A percentile compares a stretch with the other conserved stretches of the same genome.
Evolutionary conservation across 2,797 vertebrate species (phyloP).

Genomic region (Chaetodon trifasciatus): DNA sequence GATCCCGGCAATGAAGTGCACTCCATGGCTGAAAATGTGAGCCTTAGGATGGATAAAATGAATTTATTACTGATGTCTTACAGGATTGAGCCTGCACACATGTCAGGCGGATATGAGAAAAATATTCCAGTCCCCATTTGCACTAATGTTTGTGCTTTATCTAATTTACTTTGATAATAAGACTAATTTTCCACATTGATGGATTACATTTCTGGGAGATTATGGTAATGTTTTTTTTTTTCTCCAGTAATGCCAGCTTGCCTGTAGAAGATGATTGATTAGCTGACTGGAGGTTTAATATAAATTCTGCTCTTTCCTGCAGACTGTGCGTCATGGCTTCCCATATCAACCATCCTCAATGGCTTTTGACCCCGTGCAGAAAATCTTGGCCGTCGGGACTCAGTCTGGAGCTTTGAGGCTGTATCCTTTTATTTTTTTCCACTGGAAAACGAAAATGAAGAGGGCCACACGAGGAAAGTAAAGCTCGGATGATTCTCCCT

Average conservation of each 20-base stretch:
- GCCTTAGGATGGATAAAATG: slow-evolving; percentile 16
- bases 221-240: slow-evolving; percentile 52
- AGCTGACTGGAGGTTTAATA: slow-evolving; percentile 57
- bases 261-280: slow-evolving; percentile 62
- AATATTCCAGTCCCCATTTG: slow-evolving; percentile 34
- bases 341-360: slow-evolving; percentile 96
- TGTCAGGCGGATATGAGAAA: slow-evolving; percentile 27
- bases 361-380: slow-evolving; percentile 99
- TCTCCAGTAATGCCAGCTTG: slow-evolving; percentile 47
- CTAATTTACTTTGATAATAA: slow-evolving; percentile 64
- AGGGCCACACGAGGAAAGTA: slow-evolving; percentile 42
- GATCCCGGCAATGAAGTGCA: slow-evolving; percentile 25
- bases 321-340: slow-evolving; percentile 99
- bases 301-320: slow-evolving; percentile 74
- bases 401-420: slow-evolving; percentile 95
- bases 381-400: slow-evolving; percentile 96
- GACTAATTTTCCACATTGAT: slow-evolving; percentile 59
- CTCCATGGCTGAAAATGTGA: slow-evolving; percentile 15
- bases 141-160: slow-evolving; percentile 55
- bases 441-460: slow-evolving; percentile 19
- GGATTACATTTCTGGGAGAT: slow-evolving; percentile 61
- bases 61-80: slow-evolving; percentile 34
- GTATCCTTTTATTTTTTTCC: slow-evolving; percentile 91
- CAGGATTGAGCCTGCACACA: slow-evolving; percentile 26
- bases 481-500: slow-evolving; percentile 23